Conservation (phyloP, 2,888 invertebrate genomes). For the Hirtodrosophila duncani region DNA sequence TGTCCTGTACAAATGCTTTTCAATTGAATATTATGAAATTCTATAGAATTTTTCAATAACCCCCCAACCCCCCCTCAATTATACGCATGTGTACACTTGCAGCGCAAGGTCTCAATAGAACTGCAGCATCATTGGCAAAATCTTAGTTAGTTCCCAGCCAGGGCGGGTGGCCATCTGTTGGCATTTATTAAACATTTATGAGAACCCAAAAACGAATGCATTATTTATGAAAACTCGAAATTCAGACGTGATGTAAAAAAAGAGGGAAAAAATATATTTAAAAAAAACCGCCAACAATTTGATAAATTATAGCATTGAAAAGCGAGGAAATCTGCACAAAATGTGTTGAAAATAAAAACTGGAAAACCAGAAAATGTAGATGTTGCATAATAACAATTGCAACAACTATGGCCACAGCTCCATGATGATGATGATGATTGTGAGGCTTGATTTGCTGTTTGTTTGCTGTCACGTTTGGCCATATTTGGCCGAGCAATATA, state of each 20-base stretch:
- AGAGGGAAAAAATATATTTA: slow-evolving; percentile 15
- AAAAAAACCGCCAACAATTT: slow-evolving; percentile 18
- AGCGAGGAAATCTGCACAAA: slow-evolving; percentile 8
- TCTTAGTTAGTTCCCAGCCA: slow-evolving; percentile 19
- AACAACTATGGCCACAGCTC: background rate
- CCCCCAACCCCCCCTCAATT: too few species aligned
- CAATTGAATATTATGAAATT: too few species aligned
- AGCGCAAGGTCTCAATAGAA: too few species aligned
- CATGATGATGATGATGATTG: slow-evolving; percentile 42
- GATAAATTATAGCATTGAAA: slow-evolving; percentile 51
- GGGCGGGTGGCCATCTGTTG: slow-evolving; percentile 25
- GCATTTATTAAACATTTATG: slow-evolving; percentile 37
- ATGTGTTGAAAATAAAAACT: background rate
- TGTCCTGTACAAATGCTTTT: too few species aligned
- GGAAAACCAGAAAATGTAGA: slow-evolving; percentile 13
- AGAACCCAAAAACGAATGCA: slow-evolving; percentile 34
- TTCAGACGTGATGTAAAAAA: too few species aligned
- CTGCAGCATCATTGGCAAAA: too few species aligned
- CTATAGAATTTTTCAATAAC: too few species aligned
- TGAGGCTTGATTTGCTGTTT: slow-evolving; percentile 22
- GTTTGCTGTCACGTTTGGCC: slow-evolving; percentile 33
- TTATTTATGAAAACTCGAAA: slow-evolving; percentile 42
- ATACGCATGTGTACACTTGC: too few species aligned
- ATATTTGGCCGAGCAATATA: slow-evolving; percentile 40
- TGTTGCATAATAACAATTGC: background rate